Base-by-base conservation (phyloP, 2,888 invertebrate species). In the Torymus texanus region DNA sequence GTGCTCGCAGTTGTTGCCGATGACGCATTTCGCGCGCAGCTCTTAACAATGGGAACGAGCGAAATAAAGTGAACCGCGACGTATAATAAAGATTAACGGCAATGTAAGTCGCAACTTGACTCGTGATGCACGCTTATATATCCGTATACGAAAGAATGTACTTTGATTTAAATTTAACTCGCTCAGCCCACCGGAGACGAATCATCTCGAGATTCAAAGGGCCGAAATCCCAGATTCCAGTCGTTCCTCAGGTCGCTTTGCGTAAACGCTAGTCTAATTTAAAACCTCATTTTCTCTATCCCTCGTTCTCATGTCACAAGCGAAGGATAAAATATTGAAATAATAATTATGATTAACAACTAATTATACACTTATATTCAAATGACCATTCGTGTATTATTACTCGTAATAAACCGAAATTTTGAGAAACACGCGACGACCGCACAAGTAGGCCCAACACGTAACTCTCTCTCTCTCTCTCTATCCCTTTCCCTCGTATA, bases 31-130 rank as follows among this genome's bases (percentile, higher is more conserved):
- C 62, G 63, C 16, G 53, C 62, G 59, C 24, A 18, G 59, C 74
- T 75, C 79, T 71, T 75, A 67, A 72, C 75, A 72, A 84, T 83
- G 79, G 83, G 81, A 81, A 79, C 51, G 76, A 21, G 21, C 81
- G 74, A 75, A 82, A 76, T 74, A 76, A 70, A 67, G 77, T 80
- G 50, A 68, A 59, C 29, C 62, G 65, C 55, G 41, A 8, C 41
- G 41, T 41, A 41, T 62, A 63, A 68, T 68, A 63, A 63, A 68
- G 68, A 63, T 74, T 58, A 74, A 70, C 68, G 56, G 41, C 2
- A 24, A 13, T 18, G 66, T 66, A 59, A 59, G 41, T 3, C 41
- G 41, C 41, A 8, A 41, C 56, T 51, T 21, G 55, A 73, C 18
- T 2, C 24, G 59, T 53, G 58, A 29, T 41, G 18, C 24, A 8